Evolutionary conservation across 2,113 vertebrate genomes (phyloP), one percentile per base, ranked within the genome.

Genomic region (Melanerpes aurifrons): DNA sequence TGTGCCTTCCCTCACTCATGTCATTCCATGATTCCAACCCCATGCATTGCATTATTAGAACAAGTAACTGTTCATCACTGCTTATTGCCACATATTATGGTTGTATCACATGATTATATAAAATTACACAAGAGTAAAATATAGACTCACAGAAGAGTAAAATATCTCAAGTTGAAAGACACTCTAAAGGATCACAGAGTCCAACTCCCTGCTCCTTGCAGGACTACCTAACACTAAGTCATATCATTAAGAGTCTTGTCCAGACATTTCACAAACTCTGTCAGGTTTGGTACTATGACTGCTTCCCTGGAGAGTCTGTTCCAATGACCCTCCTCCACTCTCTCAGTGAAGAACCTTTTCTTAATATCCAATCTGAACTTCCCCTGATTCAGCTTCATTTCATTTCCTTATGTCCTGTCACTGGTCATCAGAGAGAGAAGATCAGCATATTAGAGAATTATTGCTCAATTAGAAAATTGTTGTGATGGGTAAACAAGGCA

Each of bases 1-100:
- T 76, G 29, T 3, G 0, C 10, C 45, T 84, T 17, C 29, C 12
- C 9, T 3, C 0, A 10, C 28, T 58, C 19, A 53, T 67, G 25
- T 69, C 35, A 22, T 76, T 45, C 26, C 15, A 24, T 45, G 50
- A 31, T 25, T 37, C 11, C 63, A 53, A 61, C 62, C 25, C 16
- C 20, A 6, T 48, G 37, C 9, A 28, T 17, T 85, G 63, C 48
- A 22, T 62, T 73, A 26, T 72, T 59, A 9, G 64, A 50, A 79
- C 37, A 82, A 47, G 31, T 50, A 57, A 47, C 43, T 57, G 47
- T 35, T 67, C 67, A 32, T 79, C 64, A 64, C 29, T 29, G 37
- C 9, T 59, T 69, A 31, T 14, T 73, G 56, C 21, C 43, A 26
- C 6, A 5, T 50, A 8, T 43, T 61, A 17, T 12, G 11, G 8